These are phyloP conservation scores for Drosophila littoralis DNA, from an alignment of 1,140 invertebrate genomes.

Conservation along the genomic window DNA sequence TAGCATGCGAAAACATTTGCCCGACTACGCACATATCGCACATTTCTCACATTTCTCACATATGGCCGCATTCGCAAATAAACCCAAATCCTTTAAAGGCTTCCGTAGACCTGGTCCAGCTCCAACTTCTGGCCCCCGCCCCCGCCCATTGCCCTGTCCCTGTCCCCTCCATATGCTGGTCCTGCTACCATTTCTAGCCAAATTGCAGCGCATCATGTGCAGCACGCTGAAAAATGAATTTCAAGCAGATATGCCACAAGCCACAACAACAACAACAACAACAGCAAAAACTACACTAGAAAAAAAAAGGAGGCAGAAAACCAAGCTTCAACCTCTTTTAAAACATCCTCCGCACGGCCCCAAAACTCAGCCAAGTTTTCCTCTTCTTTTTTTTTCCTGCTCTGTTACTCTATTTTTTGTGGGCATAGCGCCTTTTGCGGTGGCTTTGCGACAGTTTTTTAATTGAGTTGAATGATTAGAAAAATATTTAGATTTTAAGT, in stretches of 20 bases:
- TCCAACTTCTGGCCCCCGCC: neutral
- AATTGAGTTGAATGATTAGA: neutral
- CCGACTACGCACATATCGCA: neutral
- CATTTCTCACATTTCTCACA: neutral
- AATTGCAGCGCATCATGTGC: conserved; percentile 55
- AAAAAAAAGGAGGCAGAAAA: conserved; percentile 3
- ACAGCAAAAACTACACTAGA: neutral
- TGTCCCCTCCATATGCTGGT: too few relatives aligned
- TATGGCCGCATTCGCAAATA: conserved; percentile 7
- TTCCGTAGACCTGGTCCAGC: conserved; percentile 1
- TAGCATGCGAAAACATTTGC: conserved; percentile 40
- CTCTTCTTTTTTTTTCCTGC: neutral
- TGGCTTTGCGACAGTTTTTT: neutral
- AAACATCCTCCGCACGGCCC: conserved; percentile 2
- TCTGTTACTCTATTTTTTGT: neutral
- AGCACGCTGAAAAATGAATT: conserved; percentile 72
- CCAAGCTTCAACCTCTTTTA: conserved; percentile 18
- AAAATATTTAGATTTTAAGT: conserved; percentile 5
- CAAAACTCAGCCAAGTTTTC: neutral
- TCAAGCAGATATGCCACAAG: conserved; percentile 49
- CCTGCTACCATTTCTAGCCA: neutral
- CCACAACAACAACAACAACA: conserved; percentile 3
- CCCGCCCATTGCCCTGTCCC: neutral
- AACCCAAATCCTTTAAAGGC: conserved; percentile 60
- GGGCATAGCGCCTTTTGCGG: neutral